Base-by-base conservation (phyloP, 2,888 invertebrate species). In the Drosophila nr. perissopoda region DNA sequence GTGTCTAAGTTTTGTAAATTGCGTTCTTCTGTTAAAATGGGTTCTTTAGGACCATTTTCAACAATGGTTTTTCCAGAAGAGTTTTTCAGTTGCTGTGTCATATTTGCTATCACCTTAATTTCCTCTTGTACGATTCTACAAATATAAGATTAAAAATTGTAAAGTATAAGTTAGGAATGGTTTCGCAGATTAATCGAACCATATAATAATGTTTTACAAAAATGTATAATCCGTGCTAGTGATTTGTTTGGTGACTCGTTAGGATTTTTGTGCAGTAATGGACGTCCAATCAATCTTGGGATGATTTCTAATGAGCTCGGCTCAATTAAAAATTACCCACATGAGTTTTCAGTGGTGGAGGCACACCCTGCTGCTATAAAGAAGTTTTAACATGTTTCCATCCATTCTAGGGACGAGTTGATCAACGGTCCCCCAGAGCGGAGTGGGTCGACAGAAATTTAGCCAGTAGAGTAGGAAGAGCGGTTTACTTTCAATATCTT, bases 11-110 rank as follows among this genome's bases (percentile, higher is more conserved):
- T 94, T 91, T 71, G 94, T 75, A 59, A 92, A 58, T 86, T 83
- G 0, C 82, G 76, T n/a, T 90, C 82, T 54, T 89, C 90, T 7
- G 76, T 77, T 29, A 68, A 4, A 21, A 27, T 45, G 0, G 29
- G 42, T 51, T 57, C 53, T 2, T 33, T 21, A 16, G 27, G 11
- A 11, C 53, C 48, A 10, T 67, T 60, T n/a, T 76, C 66, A 13
- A 48, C 18, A 29, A 27, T 27, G 18, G 69, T 13, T 21, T 74
- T 80, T 16, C 27, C 80, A 8, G 95, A 93, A 75, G 95, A 95
- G 0, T 95, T 94, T 89, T 95, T 96, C 54, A 96, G 93, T 83
- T 96, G 95, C 88, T 96, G 96, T 0, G 96, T 95, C 94, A 96
- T 96, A 85, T 96, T 95, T 2, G 95, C 95, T n/a, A 96, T 92